Conservation (phyloP, 2,113 vertebrate species). For the Ivindomyrus marchei region DNA sequence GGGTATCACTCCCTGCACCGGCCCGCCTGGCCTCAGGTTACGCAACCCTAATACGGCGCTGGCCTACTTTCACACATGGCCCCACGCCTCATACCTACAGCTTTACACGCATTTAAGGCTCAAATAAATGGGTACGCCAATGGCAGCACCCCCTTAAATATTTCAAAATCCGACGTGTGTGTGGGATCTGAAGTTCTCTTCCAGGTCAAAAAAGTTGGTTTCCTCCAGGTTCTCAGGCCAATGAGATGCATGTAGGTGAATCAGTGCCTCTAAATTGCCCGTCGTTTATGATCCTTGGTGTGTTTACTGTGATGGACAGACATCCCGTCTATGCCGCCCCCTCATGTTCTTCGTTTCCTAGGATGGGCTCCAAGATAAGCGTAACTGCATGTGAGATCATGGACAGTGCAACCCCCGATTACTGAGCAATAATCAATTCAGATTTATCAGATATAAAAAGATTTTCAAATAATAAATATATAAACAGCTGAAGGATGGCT, state of each 20-base stretch:
- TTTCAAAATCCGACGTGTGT: neutral
- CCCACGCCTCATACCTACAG: conserved; percentile 54
- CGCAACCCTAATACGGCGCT: conserved; percentile 72
- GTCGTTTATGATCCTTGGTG: neutral
- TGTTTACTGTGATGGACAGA: neutral
- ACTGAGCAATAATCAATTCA: neutral
- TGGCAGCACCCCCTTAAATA: neutral
- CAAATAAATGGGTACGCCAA: neutral
- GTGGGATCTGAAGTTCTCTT: neutral
- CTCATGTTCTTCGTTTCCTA: neutral
- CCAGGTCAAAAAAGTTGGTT: neutral
- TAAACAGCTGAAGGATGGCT: neutral
- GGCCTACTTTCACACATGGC: conserved; percentile 70
- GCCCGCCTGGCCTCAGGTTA: conserved; percentile 54
- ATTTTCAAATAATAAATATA: neutral
- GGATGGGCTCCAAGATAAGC: neutral
- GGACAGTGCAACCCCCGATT: neutral
- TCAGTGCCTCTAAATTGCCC: neutral
- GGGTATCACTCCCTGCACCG: neutral
- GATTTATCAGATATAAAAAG: neutral
- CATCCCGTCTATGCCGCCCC: neutral
- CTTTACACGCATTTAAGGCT: conserved; percentile 27
- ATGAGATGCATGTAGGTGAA: neutral
- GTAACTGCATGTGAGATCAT: neutral
- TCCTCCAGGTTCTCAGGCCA: neutral